phyloP scores from a whole-genome alignment of 2,888 invertebrate species.

The Oxystoma pomonae region DNA sequence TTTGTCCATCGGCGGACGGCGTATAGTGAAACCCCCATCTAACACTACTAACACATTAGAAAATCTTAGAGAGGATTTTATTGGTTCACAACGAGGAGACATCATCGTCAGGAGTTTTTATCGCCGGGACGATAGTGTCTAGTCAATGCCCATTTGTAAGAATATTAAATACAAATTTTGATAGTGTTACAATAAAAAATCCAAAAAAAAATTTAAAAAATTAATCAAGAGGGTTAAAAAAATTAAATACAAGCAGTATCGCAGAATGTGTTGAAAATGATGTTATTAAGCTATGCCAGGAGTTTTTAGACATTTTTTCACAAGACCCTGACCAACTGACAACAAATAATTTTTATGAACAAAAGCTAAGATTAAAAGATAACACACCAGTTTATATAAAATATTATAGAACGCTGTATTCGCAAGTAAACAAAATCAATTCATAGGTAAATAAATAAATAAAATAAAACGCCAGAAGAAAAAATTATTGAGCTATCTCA shows the following conservation, averaged over 20 bases:
- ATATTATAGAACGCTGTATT: slow-evolving; percentile 25
- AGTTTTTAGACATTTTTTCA: slow-evolving; percentile 23
- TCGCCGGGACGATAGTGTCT: slow-evolving; percentile 11
- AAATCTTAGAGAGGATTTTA: not conserved
- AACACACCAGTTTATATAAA: slow-evolving; percentile 24
- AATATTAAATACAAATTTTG: slow-evolving; percentile 14
- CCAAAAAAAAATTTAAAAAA: slow-evolving; percentile 2
- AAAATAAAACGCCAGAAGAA: slow-evolving; percentile 18
- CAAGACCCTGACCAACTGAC: slow-evolving; percentile 23
- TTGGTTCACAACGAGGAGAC: not conserved
- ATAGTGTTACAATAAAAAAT: not conserved
- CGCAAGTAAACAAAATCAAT: slow-evolving; percentile 23
- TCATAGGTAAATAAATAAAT: slow-evolving; percentile 20
- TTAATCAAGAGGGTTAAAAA: not conserved
- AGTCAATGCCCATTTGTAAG: slow-evolving; percentile 6
- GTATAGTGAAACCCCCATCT: no score
- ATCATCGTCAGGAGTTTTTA: slow-evolving; percentile 3
- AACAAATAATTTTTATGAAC: slow-evolving; percentile 29
- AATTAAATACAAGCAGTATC: not conserved
- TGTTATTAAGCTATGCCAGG: slow-evolving; percentile 15
- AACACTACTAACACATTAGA: not conserved
- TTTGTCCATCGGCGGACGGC: no score
- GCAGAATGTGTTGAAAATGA: no score
- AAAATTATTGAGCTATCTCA: slow-evolving; percentile 21
- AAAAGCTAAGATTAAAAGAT: slow-evolving; percentile 22